A percentile compares a stretch with the other conserved stretches of the same genome.
Evolutionary conservation across 2,113 vertebrate genomes (phyloP).

Genomic region (Nipponia nippon): DNA sequence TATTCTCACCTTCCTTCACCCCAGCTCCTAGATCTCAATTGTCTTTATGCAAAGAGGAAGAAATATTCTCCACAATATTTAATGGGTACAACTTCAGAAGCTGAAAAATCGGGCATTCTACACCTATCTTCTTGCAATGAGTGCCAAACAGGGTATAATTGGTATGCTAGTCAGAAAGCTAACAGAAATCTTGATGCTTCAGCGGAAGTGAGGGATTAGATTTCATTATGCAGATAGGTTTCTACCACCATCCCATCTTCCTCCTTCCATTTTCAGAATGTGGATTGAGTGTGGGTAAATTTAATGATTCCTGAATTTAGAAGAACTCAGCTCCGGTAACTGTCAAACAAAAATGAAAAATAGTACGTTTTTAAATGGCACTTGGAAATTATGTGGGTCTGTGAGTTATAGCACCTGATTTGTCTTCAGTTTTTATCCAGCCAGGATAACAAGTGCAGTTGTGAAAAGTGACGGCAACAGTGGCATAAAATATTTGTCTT

Average conservation of each 20-base stretch:
- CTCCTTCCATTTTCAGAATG: background rate
- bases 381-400: background rate
- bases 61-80: background rate
- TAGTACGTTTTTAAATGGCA: background rate
- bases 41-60: background rate
- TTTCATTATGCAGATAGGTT: background rate
- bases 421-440: background rate
- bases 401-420: background rate
- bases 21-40: background rate
- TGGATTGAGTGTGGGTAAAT: background rate
- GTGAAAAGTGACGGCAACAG: background rate
- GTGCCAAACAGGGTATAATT: background rate
- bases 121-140: background rate
- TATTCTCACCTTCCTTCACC: background rate
- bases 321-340: background rate
- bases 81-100: background rate
- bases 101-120: background rate
- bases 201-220: background rate
- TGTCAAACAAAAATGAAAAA: background rate
- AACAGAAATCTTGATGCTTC: background rate
- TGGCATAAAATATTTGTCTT: background rate
- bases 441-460: background rate
- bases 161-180: background rate
- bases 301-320: background rate
- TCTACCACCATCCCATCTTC: background rate